phyloP scores from a whole-genome alignment of 1,140 invertebrate genomes.

The Zaprionus africanus region DNA sequence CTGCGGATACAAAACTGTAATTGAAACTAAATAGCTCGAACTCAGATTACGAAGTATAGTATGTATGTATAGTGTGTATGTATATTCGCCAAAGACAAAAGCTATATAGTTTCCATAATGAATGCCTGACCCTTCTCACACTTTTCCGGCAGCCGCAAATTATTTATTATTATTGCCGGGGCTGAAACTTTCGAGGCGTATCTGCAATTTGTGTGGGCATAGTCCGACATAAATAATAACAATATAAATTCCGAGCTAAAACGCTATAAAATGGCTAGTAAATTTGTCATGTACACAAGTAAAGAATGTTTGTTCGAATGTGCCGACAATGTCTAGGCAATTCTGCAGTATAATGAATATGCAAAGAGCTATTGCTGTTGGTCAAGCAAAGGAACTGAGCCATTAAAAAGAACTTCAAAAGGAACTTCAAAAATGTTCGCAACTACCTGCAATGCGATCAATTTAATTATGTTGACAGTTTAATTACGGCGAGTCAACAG shows the following conservation, averaged over 20 bases:
- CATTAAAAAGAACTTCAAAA: too few species aligned
- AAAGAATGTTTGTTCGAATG: neutral
- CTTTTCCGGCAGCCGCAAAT: constrained; percentile 4
- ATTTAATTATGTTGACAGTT: constrained; percentile 79
- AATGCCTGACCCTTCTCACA: neutral
- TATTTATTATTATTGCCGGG: constrained; percentile 65
- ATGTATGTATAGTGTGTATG: neutral
- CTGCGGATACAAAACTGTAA: neutral
- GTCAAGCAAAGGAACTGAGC: constrained; percentile 18
- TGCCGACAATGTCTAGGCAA: constrained; percentile 25
- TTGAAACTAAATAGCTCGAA: neutral
- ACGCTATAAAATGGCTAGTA: constrained; percentile 30
- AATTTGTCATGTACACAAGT: constrained; percentile 13
- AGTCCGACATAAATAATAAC: constrained; percentile 52
- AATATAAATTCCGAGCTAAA: constrained; percentile 49
- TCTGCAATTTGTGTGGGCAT: constrained; percentile 15
- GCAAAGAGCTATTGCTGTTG: neutral
- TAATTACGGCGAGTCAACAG: constrained; percentile 60
- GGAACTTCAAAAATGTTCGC: neutral
- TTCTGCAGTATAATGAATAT: constrained; percentile 29
- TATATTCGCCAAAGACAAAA: constrained; percentile 7
- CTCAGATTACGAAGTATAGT: neutral
- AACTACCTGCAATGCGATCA: constrained; percentile 50
- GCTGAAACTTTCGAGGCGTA: constrained; percentile 13
- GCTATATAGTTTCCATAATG: constrained; percentile 20